phyloP scores from a whole-genome alignment of 2,888 invertebrate genomes.

The Lucinisca nassula region DNA sequence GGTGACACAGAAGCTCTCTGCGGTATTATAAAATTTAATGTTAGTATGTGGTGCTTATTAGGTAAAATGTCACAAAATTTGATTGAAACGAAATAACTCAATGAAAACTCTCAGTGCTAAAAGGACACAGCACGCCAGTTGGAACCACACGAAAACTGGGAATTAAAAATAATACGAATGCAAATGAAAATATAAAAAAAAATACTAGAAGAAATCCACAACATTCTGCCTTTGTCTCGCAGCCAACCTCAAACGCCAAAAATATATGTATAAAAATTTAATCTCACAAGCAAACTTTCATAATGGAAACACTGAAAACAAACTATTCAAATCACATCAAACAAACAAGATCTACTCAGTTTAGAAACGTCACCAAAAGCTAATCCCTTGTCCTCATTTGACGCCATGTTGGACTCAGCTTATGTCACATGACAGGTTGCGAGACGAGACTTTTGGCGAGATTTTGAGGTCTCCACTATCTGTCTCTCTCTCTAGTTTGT shows the following conservation, averaged over 20 bases:
- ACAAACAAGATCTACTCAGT: constrained; percentile 60
- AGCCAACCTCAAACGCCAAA: constrained; percentile 42
- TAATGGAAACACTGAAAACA: constrained; percentile 36
- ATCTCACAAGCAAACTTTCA: not conserved
- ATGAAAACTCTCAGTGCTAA: constrained; percentile 58
- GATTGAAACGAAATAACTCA: constrained; percentile 62
- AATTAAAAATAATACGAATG: constrained; percentile 69
- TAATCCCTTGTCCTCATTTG: constrained; percentile 30
- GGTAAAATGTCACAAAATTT: constrained; percentile 72
- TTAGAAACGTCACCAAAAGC: constrained; percentile 65
- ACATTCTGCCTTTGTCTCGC: constrained; percentile 38
- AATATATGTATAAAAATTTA: not conserved
- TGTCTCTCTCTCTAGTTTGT: not conserved
- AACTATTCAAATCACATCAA: constrained; percentile 66
- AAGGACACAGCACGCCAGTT: constrained; percentile 57
- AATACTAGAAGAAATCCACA: constrained; percentile 64
- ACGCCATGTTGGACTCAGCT: constrained; percentile 55
- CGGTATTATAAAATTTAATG: too few species aligned
- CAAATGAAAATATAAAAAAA: constrained; percentile 62
- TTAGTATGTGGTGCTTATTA: constrained; percentile 68
- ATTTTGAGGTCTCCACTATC: constrained; percentile 6
- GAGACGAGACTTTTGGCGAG: constrained; percentile 34
- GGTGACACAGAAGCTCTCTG: too few species aligned
- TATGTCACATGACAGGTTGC: constrained; percentile 24
- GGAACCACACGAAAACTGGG: constrained; percentile 67